A percentile compares a stretch with the other conserved stretches of the same genome.
These are phyloP conservation scores for Ophthalmolycus amberensis DNA, from an alignment of 2,113 vertebrate genomes.

Conservation along the genomic window DNA sequence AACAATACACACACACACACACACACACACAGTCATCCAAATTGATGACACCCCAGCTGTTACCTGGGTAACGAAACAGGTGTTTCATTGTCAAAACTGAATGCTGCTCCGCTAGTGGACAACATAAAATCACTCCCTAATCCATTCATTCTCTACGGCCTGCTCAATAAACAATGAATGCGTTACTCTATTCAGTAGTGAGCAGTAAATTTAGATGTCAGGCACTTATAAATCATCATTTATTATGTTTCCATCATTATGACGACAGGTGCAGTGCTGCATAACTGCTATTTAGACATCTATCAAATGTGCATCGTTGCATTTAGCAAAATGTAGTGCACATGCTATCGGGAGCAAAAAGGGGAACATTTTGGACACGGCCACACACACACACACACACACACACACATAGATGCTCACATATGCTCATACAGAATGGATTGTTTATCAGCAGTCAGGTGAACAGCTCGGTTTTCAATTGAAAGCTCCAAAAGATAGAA, in stretches of 20 bases:
- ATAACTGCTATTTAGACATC: not conserved
- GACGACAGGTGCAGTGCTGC: no score
- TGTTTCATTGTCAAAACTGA: not conserved
- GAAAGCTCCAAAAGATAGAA: not conserved
- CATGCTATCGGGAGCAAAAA: not conserved
- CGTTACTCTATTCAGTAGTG: not conserved
- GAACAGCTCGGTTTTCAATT: not conserved
- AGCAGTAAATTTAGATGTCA: not conserved
- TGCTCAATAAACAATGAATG: not conserved
- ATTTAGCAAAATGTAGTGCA: not conserved
- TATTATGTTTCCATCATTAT: not conserved
- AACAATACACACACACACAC: not conserved
- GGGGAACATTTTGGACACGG: not conserved
- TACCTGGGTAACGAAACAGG: slow-evolving; percentile 7
- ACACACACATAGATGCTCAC: not conserved
- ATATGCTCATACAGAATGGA: not conserved
- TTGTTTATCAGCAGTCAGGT: not conserved
- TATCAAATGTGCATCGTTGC: not conserved
- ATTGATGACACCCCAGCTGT: not conserved
- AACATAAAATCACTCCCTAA: not conserved
- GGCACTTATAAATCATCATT: not conserved
- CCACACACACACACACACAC: not conserved
- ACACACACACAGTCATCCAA: not conserved
- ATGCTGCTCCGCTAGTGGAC: not conserved
- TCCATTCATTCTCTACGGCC: not conserved